Percentiles rank a stretch among this genome's conserved stretches.
These are phyloP conservation scores for Lamellibrachia luymesi DNA, from an alignment of 1,140 invertebrate genomes.

Conservation along the genomic window DNA sequence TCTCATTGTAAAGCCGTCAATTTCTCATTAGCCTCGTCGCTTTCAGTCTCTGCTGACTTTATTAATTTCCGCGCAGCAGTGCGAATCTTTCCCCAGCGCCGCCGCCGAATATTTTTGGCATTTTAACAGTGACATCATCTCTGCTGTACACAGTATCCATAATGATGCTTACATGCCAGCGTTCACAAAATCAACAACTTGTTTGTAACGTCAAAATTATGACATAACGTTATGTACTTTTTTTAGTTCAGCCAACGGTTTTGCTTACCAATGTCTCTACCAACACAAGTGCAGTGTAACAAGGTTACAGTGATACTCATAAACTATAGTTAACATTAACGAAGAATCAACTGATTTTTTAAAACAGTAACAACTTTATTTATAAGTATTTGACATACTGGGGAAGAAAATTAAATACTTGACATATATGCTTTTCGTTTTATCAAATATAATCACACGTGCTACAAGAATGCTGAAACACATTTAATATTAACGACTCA, in stretches of 20 bases:
- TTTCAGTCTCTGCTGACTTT: not conserved
- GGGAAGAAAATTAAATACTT: no score
- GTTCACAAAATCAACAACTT: not conserved
- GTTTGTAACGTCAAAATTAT: not conserved
- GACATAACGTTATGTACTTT: not conserved
- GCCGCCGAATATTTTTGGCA: not conserved
- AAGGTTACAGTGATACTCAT: not conserved
- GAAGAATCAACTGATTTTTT: not conserved
- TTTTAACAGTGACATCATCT: not conserved
- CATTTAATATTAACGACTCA: no score
- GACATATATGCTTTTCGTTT: no score
- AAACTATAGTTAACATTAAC: not conserved
- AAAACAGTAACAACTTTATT: not conserved
- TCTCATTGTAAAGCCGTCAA: not conserved
- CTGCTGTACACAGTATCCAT: not conserved
- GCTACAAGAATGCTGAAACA: no score
- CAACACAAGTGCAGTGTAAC: not conserved
- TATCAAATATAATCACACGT: not conserved
- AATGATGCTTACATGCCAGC: not conserved
- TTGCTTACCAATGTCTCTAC: not conserved
- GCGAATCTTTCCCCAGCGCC: not conserved
- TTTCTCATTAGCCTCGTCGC: not conserved
- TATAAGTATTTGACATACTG: not conserved
- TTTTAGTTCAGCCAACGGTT: not conserved
- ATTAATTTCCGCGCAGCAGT: not conserved